A percentile compares a stretch with the other conserved stretches of the same genome.
These are phyloP conservation scores for Iselma pallidipennis DNA, from an alignment of 2,888 invertebrate species.

Conservation along the genomic window DNA sequence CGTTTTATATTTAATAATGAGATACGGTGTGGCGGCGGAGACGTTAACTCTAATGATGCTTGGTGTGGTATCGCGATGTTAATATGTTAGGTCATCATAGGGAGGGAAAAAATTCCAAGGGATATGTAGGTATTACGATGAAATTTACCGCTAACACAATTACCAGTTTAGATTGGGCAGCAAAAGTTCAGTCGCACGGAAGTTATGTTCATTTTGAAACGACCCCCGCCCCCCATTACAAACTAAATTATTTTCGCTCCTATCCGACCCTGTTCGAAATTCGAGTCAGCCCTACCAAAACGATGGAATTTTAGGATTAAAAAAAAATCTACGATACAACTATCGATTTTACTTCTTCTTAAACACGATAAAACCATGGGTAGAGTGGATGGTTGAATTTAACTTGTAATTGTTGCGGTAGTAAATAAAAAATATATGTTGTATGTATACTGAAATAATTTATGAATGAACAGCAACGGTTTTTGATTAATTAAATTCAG, in stretches of 20 bases:
- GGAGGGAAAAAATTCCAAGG: conserved; percentile 2
- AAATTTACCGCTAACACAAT: conserved; percentile 55
- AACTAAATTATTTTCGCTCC: conserved; percentile 45
- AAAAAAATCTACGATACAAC: no score
- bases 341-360: no score
- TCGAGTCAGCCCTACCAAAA: not conserved
- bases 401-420: conserved; percentile 24
- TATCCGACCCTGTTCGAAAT: conserved; percentile 7
- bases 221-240: conserved; percentile 40
- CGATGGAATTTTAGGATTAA: not conserved
- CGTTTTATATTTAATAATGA: not conserved
- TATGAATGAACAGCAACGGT: conserved; percentile 34
- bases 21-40: not conserved
- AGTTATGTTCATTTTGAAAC: conserved; percentile 53
- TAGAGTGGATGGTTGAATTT: no score
- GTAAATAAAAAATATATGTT: conserved; percentile 32
- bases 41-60: not conserved
- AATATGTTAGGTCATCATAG: not conserved
- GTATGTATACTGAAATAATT: conserved; percentile 34
- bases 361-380: no score
- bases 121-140: conserved; percentile 47
- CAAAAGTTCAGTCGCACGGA: conserved; percentile 51
- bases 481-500: conserved; percentile 34
- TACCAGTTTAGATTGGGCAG: conserved; percentile 54
- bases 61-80: not conserved